Conservation (phyloP, 2,888 invertebrate genomes). For the Heliconius ethilla region DNA sequence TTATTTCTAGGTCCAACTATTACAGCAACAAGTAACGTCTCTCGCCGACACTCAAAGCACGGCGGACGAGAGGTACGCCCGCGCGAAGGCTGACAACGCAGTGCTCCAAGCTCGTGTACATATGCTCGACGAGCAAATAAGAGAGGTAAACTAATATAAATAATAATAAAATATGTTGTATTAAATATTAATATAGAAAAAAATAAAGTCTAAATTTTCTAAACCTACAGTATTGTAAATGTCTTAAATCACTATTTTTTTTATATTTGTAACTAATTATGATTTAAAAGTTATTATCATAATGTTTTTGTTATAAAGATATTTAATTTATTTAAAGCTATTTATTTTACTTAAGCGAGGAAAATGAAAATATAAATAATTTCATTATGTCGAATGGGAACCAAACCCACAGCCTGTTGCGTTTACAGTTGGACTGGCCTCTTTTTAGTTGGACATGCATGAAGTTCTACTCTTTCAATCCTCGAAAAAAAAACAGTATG, state of each 20-base stretch:
- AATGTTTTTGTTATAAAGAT: background rate
- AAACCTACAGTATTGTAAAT: no score
- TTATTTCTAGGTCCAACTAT: conserved; percentile 89
- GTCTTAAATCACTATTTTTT: no score
- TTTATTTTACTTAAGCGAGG: no score
- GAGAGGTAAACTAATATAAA: conserved; percentile 78
- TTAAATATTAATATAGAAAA: background rate
- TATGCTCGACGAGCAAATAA: conserved; percentile 94
- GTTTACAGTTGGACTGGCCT: no score
- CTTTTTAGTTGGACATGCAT: background rate
- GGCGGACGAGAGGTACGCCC: conserved; percentile 93
- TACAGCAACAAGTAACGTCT: conserved; percentile 95
- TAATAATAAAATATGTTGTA: background rate
- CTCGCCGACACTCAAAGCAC: conserved; percentile 93
- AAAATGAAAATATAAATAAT: no score
- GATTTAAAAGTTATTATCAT: background rate
- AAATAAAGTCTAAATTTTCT: no score
- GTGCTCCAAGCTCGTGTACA: conserved; percentile 94
- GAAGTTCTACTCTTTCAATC: background rate
- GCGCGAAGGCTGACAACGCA: conserved; percentile 96
- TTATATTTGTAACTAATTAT: background rate
- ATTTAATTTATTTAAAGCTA: no score
- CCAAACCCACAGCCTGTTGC: no score
- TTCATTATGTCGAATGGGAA: no score
- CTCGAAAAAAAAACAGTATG: background rate